A percentile compares a stretch with the other conserved stretches of the same genome.
These are phyloP conservation scores for Pseudorhombus dupliciocellatus DNA, from an alignment of 2,113 vertebrate genomes.

Conservation along the genomic window DNA sequence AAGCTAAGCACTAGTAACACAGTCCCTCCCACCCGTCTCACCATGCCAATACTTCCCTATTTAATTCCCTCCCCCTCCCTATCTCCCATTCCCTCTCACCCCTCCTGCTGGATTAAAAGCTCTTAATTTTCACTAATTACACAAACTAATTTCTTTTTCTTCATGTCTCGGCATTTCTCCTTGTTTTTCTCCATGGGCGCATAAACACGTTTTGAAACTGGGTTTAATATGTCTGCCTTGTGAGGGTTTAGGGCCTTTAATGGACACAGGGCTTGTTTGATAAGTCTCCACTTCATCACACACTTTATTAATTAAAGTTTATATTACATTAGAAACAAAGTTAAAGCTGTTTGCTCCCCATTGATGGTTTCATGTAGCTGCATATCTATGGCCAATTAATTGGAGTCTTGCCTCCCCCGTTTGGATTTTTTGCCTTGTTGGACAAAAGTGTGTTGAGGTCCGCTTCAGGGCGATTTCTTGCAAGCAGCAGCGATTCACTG, in stretches of 20 bases:
- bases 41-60: conserved; percentile 61
- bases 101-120: conserved; percentile 80
- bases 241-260: conserved; percentile 80
- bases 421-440: conserved; percentile 70
- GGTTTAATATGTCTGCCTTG: conserved; percentile 81
- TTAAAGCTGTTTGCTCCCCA: conserved; percentile 82
- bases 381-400: conserved; percentile 83
- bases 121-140: conserved; percentile 85
- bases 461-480: conserved; percentile 52
- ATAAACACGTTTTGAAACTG: conserved; percentile 79
- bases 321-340: conserved; percentile 83
- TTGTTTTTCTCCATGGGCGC: conserved; percentile 73
- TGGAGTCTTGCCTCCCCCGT: conserved; percentile 60
- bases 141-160: conserved; percentile 82
- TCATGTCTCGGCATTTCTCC: conserved; percentile 78
- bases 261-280: conserved; percentile 83
- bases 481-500: conserved; percentile 41
- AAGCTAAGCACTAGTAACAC: conserved; percentile 63
- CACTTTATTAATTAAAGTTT: conserved; percentile 86
- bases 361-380: conserved; percentile 81
- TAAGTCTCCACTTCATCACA: conserved; percentile 85
- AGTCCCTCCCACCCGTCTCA: conserved; percentile 67
- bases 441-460: conserved; percentile 59
- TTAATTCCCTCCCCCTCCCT: conserved; percentile 33
- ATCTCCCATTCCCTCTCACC: conserved; percentile 36